Percentiles rank a stretch among this genome's conserved stretches.
Evolutionary conservation across 2,888 invertebrate species (phyloP).

Genomic region (Abscondita cerata): DNA sequence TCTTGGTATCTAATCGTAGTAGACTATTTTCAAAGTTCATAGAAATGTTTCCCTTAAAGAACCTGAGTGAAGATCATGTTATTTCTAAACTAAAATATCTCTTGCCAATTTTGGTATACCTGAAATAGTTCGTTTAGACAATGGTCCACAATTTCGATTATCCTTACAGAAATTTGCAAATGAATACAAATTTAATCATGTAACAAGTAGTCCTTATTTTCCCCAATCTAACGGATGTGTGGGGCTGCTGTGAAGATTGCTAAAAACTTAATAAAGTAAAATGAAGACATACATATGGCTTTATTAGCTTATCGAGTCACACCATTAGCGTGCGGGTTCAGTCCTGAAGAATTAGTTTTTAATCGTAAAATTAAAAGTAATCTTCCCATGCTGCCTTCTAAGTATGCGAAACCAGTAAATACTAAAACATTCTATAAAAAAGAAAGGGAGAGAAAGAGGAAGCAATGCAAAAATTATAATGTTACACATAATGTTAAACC

Average conservation of each 20-base stretch:
- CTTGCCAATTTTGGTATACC: conserved; percentile 34
- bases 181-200: conserved; percentile 21
- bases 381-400: conserved; percentile 5
- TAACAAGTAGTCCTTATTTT: conserved; percentile 36
- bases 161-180: background rate
- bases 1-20: conserved; percentile 17
- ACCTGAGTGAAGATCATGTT: conserved; percentile 9
- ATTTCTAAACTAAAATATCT: conserved; percentile 17
- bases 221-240: conserved; percentile 27
- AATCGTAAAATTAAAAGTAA: background rate
- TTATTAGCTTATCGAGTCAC: conserved; percentile 22
- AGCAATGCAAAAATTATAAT: background rate
- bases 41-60: conserved; percentile 5
- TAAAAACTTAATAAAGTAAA: conserved; percentile 17
- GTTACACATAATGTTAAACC: background rate
- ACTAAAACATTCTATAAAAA: background rate
- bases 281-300: conserved; percentile 17
- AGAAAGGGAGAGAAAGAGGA: background rate
- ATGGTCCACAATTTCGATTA: conserved; percentile 8
- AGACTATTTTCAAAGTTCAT: conserved; percentile 28
- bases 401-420: background rate
- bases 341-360: conserved; percentile 14
- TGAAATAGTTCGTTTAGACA: conserved; percentile 31
- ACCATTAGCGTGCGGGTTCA: conserved; percentile 24
- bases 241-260: conserved; percentile 26